Conservation (phyloP, 2,888 invertebrate species). For the Glaucopsyche alexis region DNA sequence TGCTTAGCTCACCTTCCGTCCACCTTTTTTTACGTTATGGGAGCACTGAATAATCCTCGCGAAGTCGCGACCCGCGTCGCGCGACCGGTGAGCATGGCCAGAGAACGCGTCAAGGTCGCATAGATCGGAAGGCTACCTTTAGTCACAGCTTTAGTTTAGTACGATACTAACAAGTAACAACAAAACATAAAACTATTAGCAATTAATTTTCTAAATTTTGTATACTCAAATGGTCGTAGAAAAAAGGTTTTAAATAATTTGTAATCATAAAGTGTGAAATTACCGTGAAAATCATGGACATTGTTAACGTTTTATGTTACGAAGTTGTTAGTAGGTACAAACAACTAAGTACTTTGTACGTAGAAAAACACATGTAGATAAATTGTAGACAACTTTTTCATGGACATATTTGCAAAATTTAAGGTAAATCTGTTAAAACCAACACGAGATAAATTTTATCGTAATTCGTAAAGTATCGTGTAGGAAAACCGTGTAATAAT, state of each 20-base stretch:
- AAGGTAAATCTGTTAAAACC: neutral
- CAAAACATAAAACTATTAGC: no score
- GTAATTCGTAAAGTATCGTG: neutral
- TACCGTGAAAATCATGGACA: neutral
- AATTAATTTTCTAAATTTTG: neutral
- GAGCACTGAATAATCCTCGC: no score
- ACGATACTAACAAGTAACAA: no score
- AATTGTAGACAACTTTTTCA: neutral
- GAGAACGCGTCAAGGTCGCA: no score
- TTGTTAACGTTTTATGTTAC: neutral
- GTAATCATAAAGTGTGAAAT: conserved; percentile 1
- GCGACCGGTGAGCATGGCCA: no score
- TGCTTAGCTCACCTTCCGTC: no score
- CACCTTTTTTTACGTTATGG: no score
- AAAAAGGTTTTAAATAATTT: neutral
- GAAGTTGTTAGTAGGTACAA: neutral
- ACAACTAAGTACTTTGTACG: neutral
- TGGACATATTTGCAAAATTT: neutral
- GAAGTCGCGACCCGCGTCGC: no score
- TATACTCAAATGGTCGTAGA: neutral
- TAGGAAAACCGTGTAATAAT: neutral
- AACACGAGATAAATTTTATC: neutral
- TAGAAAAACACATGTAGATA: neutral
- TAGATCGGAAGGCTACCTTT: no score
- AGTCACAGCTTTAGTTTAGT: no score